A percentile compares a stretch with the other conserved stretches of the same genome.
Evolutionary conservation across 2,888 invertebrate genomes (phyloP).

Genomic region (Lasiommata megera): DNA sequence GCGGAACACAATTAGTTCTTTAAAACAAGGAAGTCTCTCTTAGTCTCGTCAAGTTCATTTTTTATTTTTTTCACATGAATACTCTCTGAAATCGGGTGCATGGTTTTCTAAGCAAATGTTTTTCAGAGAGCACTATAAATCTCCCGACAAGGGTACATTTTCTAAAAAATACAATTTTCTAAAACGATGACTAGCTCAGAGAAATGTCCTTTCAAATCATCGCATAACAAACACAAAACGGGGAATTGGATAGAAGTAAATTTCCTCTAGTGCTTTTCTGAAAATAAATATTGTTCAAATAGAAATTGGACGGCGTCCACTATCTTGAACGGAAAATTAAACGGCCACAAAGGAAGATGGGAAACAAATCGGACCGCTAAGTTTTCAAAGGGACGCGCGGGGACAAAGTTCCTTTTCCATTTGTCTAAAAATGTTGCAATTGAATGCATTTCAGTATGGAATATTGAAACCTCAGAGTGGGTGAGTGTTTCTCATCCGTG

Average conservation of each 20-base stretch:
- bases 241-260: background rate
- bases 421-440: constrained; percentile 68
- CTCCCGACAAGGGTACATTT: background rate
- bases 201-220: background rate
- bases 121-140: background rate
- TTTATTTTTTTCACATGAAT: too few relatives aligned
- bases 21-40: too few relatives aligned
- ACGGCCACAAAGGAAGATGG: constrained; percentile 41
- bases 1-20: too few relatives aligned
- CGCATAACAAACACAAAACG: background rate
- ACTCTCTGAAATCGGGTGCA: background rate
- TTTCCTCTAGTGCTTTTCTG: background rate
- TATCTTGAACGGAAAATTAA: constrained; percentile 38
- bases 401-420: constrained; percentile 46
- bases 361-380: constrained; percentile 47
- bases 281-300: constrained; percentile 17
- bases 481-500: constrained; percentile 66
- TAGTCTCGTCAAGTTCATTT: too few relatives aligned
- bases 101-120: background rate
- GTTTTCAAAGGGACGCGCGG: constrained; percentile 45
- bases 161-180: background rate
- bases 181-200: background rate
- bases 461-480: constrained; percentile 75
- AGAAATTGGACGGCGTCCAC: constrained; percentile 33
- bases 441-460: constrained; percentile 75